Base-by-base conservation (phyloP, 2,113 vertebrate species). In the Typhlomys cinereus region DNA sequence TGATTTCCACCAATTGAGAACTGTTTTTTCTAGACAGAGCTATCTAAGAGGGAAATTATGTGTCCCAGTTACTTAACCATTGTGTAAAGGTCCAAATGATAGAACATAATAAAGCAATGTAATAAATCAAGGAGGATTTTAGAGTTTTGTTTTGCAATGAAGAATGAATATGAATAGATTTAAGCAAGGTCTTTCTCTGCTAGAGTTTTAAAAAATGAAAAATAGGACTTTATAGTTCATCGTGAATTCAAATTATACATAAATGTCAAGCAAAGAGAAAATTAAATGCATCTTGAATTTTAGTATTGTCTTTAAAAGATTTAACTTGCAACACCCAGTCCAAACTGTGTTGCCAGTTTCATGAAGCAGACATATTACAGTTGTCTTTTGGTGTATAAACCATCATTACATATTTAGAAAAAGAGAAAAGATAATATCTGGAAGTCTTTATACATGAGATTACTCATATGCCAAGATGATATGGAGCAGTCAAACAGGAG, bases 51-150 rank as follows among this genome's bases (percentile, higher is more conserved):
- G 83, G 57, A 95, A 91, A 83, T 88, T 66, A 71, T 78, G 54
- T 76, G 46, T 12, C 41, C 59, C 85, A 73, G n/a, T 75, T 27
- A 92, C 89, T 96, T 92, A 84, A 78, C 66, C 89, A 70, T 48
- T 73, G 76, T 39, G 10, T 88, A 82, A 94, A 75, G 67, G 44
- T 90, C 20, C 57, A 85, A 82, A 27, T 92, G 70, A 62, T 12
- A 85, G 85, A 95, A 85, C 34, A 75, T 36, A 94, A 81, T 85
- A 88, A 85, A 95, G 95, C 80, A 92, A 90, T 91, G 62, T 83
- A 92, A 85, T 89, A 96, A 96, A 97, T 96, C 89, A 97, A 92
- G 87, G 44, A 91, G 89, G 88, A 78, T 94, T 96, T 88, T 95
- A 88, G 90, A 83, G 71, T 25, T 93, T 36, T 83, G 57, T 10